Base-by-base conservation (phyloP, 2,113 vertebrate genomes). In the Forbesichthys agassizii region DNA sequence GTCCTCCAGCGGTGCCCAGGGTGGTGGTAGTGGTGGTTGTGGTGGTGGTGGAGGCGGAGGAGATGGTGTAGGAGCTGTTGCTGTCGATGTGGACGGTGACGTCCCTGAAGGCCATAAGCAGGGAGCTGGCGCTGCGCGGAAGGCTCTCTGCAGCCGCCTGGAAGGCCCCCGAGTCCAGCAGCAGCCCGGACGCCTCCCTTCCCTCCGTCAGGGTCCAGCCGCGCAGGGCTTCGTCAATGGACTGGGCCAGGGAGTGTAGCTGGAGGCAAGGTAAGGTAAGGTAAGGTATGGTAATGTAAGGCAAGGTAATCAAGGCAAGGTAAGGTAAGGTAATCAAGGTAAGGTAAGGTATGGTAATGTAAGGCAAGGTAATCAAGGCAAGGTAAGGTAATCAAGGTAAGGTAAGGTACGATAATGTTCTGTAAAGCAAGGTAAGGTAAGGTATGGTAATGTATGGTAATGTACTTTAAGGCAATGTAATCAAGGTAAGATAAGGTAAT, bases 101-200 rank as follows among this genome's bases (percentile, higher is more conserved):
- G 0, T 98, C 97, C 69, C 96, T 93, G 91, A 98, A 98, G 71
- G 97, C 98, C 98, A 98, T 98, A 93, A 99, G 97, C 75, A 99
- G 93, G 2, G 96, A 98, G 82, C 97, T 94, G 82, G 95, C 92
- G 56, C 95, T 96, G 75, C 93, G 95, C 11, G 96, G 92, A 64
- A 97, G 67, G 0, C 91, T 93, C 66, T 93, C 93, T 2, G 93
- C 86, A 4, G 91, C 86, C 33, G 95, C 94, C 33, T 89, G 92
- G 46, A 92, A 63, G 3, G 84, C 80, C 10, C 81, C 84, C 0
- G 87, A 77, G 69, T 92, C 89, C 84, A 94, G 93, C 12, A 90
- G 80, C 48, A 91, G 81, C n/a, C 95, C 94, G 54, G 67, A 91
- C 65, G 10, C 93, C 73, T 77, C 88, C 53, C 91, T 86, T 0